These are phyloP conservation scores for Amiota minor DNA, from an alignment of 2,888 invertebrate species.

Conservation along the genomic window DNA sequence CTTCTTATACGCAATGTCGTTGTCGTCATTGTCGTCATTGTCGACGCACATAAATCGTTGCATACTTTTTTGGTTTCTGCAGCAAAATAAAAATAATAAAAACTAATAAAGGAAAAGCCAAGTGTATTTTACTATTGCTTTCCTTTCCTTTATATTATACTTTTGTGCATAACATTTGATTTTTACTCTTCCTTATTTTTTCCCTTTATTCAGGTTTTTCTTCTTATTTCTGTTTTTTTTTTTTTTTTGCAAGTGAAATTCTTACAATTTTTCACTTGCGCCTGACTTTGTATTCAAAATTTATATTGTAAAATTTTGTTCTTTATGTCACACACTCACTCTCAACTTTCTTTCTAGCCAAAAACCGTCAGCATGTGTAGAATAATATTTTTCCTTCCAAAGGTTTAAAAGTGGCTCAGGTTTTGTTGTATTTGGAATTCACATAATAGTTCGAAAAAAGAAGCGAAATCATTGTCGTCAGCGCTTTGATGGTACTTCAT, in stretches of 20 bases:
- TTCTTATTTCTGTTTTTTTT: too few species aligned
- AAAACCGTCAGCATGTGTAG: constrained; percentile 1
- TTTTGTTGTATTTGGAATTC: constrained; percentile 22
- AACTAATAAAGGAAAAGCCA: too few species aligned
- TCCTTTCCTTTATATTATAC: background rate
- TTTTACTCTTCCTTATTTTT: background rate
- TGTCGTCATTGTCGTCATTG: background rate
- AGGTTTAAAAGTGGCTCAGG: constrained; percentile 37
- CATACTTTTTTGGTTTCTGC: constrained; percentile 24
- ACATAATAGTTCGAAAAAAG: too few species aligned
- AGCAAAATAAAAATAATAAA: background rate
- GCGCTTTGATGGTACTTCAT: too few species aligned
- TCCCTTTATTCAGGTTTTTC: too few species aligned
- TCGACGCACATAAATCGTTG: constrained; percentile 21
- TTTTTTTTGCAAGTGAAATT: background rate
- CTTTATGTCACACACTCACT: background rate
- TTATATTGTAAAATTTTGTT: constrained; percentile 21
- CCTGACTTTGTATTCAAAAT: constrained; percentile 29
- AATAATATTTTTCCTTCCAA: constrained; percentile 28
- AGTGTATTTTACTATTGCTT: background rate
- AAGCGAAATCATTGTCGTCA: too few species aligned
- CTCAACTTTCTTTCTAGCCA: background rate
- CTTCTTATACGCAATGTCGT: background rate
- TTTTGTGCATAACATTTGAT: background rate
- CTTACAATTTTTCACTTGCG: constrained; percentile 14